Evolutionary conservation across 2,797 vertebrate genomes (phyloP), one percentile per base, ranked within the genome.

Genomic region (Oryzias dopingdopingensis): DNA sequence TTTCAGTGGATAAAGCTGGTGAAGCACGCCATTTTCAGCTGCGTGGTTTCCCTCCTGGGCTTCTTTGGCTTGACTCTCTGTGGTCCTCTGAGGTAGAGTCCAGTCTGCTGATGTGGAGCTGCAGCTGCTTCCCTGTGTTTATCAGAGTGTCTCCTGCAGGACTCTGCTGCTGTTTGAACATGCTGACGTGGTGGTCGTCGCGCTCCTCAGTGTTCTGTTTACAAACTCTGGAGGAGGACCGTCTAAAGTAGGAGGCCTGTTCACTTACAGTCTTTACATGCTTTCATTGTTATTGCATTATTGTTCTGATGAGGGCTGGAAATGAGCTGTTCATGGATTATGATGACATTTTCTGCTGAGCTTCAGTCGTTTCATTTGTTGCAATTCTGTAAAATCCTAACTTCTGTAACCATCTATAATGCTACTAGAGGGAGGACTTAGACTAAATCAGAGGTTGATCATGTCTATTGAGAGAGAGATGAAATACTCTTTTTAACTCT

Each of bases 51-150:
- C 55, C 93, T 99, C 16, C 83, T 98, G 79, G 96, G 97, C 70
- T 98, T 97, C 90, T 99, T 98, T 83, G 96, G 96, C 70, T 93
- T 99, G 42, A 98, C 97, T 14, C 95, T 99, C 52, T 99, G 96
- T 89, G 96, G 97, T 84, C 96, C 96, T 71, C 83, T 98, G 66
- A 96, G 96, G 96, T 99, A 95, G 93, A 72, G 72, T 26, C 24
- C 42, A 5, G 29, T 14, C 10, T 13, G 32, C 0, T 13, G 32
- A 13, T 37, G 32, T 37, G 32, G 32, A 37, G 32, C 32, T 37
- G 23, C 22, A 23, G 44, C 18, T 32, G 22, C 15, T 37, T 1
- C 3, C 18, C n/a, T 41, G 37, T 12, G 40, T 24, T 16, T 13
- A 37, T 12, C 43, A 46, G 43, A 22, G 6, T 20, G 14, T 70